Percentiles rank a stretch among this genome's conserved stretches.
phyloP scores from a whole-genome alignment of 2,113 vertebrate species.

The Ginglymostoma cirratum region DNA sequence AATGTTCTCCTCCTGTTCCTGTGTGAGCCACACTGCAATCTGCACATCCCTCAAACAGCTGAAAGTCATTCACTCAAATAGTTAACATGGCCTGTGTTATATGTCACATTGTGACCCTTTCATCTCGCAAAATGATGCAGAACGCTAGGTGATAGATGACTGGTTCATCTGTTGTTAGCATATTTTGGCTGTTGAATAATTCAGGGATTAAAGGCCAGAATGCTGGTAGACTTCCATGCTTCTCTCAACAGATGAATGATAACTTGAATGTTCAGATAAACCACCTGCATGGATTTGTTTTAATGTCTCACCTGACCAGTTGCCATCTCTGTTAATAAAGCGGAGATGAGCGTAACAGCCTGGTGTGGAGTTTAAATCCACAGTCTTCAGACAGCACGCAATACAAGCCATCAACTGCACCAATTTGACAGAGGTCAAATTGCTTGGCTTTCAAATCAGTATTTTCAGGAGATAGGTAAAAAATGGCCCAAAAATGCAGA shows the following conservation, averaged over 20 bases:
- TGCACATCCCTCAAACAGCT: not conserved
- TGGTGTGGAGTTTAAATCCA: not conserved
- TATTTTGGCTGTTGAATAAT: not conserved
- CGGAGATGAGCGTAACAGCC: not conserved
- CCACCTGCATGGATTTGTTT: not conserved
- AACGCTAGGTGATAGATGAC: not conserved
- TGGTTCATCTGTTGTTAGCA: not conserved
- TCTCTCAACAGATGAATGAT: no score
- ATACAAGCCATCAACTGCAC: not conserved
- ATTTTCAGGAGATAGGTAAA: not conserved
- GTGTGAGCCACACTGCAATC: not conserved
- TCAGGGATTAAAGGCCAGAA: not conserved
- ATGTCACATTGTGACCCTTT: not conserved
- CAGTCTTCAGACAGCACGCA: not conserved
- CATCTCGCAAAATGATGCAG: not conserved
- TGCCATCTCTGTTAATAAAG: not conserved
- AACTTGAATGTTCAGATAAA: no score
- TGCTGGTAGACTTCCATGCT: not conserved
- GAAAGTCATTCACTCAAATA: not conserved
- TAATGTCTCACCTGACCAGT: not conserved
- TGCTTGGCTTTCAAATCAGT: not conserved
- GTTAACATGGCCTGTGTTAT: not conserved
- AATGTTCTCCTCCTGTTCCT: not conserved
- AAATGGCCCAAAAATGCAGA: not conserved
- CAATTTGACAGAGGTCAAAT: not conserved